Evolutionary conservation across 2,888 invertebrate genomes (phyloP).

Genomic region (Hecatera dysodea): DNA sequence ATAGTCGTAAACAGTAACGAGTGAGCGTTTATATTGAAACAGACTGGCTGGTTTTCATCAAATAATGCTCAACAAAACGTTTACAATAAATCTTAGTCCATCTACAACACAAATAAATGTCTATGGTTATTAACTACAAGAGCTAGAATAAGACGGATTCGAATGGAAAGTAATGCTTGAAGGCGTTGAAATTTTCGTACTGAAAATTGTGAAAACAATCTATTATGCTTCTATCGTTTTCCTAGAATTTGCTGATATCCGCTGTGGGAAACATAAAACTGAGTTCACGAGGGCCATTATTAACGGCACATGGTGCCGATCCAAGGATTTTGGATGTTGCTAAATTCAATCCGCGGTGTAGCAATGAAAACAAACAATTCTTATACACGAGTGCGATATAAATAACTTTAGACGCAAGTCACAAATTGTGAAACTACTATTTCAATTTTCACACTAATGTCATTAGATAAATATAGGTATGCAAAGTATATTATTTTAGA

Average conservation of each 20-base stretch:
- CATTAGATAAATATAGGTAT: background rate
- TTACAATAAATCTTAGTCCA: conserved; percentile 73
- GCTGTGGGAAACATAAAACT: conserved; percentile 42
- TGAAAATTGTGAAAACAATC: conserved; percentile 40
- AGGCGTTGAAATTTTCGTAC: conserved; percentile 27
- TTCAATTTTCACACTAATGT: background rate
- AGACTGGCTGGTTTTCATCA: conserved; percentile 57
- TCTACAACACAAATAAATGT: conserved; percentile 74
- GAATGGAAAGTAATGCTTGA: conserved; percentile 31
- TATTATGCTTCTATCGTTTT: conserved; percentile 31
- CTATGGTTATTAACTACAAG: conserved; percentile 55
- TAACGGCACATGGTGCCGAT: conserved; percentile 29
- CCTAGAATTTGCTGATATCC: conserved; percentile 29
- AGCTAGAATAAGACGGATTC: conserved; percentile 50
- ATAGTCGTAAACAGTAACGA: conserved; percentile 22
- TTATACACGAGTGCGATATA: background rate
- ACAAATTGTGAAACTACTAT: background rate
- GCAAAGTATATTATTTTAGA: background rate
- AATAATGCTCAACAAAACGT: conserved; percentile 65
- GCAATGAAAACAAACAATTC: background rate
- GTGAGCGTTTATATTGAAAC: conserved; percentile 38
- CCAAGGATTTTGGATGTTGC: conserved; percentile 24
- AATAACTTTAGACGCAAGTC: background rate
- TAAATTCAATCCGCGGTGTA: background rate
- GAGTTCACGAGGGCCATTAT: conserved; percentile 10